phyloP scores from a whole-genome alignment of 2,888 invertebrate species.

The Dilophus febrilis region DNA sequence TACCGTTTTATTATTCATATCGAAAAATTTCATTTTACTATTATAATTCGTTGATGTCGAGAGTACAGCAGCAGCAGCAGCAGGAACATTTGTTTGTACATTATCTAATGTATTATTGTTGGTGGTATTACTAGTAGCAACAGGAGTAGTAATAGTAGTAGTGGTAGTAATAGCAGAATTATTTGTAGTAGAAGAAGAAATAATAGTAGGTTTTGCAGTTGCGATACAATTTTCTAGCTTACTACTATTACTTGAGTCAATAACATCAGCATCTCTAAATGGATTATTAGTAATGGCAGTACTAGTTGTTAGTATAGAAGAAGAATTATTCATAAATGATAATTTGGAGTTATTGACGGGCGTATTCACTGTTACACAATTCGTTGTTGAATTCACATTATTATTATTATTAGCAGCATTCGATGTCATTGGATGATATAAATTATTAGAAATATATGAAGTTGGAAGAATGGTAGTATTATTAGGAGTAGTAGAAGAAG shows the following conservation, averaged over 20 bases:
- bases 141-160: neutral
- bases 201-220: too few relatives aligned
- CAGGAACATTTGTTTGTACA: too few relatives aligned
- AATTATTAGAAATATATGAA: conserved; percentile 1
- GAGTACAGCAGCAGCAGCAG: too few relatives aligned
- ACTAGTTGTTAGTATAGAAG: neutral
- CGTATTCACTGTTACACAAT: neutral
- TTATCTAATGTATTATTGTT: conserved; percentile 1
- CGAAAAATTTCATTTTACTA: too few relatives aligned
- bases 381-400: neutral
- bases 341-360: conserved; percentile 1
- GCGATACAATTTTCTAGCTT: neutral
- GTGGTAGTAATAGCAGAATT: neutral
- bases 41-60: too few relatives aligned
- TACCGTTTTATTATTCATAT: too few relatives aligned
- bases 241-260: neutral
- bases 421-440: too few relatives aligned
- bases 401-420: neutral
- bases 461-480: conserved; percentile 1
- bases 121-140: neutral
- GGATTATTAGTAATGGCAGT: neutral
- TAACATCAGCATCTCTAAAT: neutral
- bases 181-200: too few relatives aligned
- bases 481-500: too few relatives aligned
- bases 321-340: neutral